Evolutionary conservation across 1,140 invertebrate genomes (phyloP).

Genomic region (Penaeus indicus): DNA sequence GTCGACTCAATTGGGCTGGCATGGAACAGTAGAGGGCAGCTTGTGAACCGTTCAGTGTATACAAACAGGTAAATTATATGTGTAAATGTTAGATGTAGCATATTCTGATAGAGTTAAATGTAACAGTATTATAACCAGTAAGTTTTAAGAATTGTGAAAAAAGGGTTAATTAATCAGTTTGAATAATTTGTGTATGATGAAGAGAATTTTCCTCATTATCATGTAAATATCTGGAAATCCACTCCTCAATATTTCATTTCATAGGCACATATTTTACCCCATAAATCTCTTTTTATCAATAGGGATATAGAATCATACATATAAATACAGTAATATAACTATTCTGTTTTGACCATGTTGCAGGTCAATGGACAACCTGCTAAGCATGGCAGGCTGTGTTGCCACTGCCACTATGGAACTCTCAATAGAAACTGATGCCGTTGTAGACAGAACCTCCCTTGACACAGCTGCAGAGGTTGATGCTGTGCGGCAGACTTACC

Average conservation of each 20-base stretch:
- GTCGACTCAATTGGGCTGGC: conserved; percentile 71
- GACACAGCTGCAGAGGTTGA: conserved; percentile 63
- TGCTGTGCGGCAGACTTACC: conserved; percentile 54
- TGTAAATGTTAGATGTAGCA: background rate
- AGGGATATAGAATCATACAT: too few species aligned
- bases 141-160: too few species aligned
- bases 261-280: too few species aligned
- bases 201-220: too few species aligned
- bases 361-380: conserved; percentile 60
- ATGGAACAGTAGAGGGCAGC: conserved; percentile 68
- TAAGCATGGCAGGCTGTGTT: conserved; percentile 58
- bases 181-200: too few species aligned
- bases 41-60: conserved; percentile 52
- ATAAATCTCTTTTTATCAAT: too few species aligned
- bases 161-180: too few species aligned
- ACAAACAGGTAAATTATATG: conserved; percentile 55
- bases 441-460: conserved; percentile 46
- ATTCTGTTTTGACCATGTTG: background rate
- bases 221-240: too few species aligned
- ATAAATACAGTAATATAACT: background rate
- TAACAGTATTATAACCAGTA: too few species aligned
- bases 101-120: too few species aligned
- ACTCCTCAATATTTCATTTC: too few species aligned
- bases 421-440: conserved; percentile 49
- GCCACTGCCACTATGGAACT: conserved; percentile 54